Conservation (phyloP, 2,113 vertebrate species). For the Choloepus hoffmanni region DNA sequence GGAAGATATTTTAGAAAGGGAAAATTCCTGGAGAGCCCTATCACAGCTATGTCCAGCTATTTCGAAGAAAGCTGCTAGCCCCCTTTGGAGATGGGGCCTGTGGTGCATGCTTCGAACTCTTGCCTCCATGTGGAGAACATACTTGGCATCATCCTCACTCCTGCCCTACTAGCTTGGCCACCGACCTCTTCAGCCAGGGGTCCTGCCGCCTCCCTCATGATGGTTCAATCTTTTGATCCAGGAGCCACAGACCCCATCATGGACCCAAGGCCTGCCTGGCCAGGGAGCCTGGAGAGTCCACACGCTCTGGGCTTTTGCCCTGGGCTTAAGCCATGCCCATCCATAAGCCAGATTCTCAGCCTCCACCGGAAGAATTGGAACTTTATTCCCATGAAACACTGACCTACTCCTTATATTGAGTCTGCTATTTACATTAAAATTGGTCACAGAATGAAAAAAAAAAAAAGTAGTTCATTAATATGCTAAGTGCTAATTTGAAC, state of each 20-base stretch:
- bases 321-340: background rate
- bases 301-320: background rate
- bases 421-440: slow-evolving; percentile 79
- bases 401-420: slow-evolving; percentile 67
- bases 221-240: background rate
- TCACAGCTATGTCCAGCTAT: background rate
- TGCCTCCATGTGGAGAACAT: background rate
- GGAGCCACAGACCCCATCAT: background rate
- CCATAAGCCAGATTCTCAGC: background rate
- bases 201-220: rapidly evolving
- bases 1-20: background rate
- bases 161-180: background rate
- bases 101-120: background rate
- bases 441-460: slow-evolving; percentile 80
- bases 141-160: background rate
- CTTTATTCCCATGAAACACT: slow-evolving; percentile 65
- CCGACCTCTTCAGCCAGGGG: background rate
- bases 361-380: slow-evolving; percentile 54
- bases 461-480: slow-evolving; percentile 83
- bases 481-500: slow-evolving; percentile 85
- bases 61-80: background rate
- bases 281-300: background rate
- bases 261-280: background rate
- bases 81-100: background rate
- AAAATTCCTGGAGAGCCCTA: background rate